Evolutionary conservation across 2,113 vertebrate genomes (phyloP).

Genomic region (Condylura cristata): DNA sequence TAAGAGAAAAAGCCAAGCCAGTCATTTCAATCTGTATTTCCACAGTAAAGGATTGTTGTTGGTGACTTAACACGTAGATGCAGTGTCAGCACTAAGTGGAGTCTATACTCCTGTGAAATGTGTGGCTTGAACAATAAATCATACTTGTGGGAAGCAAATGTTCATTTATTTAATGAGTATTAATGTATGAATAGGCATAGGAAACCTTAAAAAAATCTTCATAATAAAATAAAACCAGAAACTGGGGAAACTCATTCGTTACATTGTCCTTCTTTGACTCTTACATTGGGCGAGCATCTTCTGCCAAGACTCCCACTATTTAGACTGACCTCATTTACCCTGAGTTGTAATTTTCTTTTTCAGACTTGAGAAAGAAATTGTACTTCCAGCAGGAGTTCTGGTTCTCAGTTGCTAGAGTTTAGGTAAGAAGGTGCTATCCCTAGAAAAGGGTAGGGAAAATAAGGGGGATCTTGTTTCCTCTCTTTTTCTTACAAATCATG

Average conservation of each 20-base stretch:
- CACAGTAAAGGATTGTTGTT: background rate
- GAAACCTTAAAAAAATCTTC: background rate
- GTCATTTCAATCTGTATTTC: background rate
- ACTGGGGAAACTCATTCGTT: background rate
- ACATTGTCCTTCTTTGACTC: background rate
- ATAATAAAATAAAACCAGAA: constrained; percentile 15
- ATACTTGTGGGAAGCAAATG: background rate
- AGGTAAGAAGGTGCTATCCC: background rate
- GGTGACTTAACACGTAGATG: background rate
- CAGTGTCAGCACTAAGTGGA: background rate
- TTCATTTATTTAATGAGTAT: constrained; percentile 32
- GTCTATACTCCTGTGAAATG: background rate
- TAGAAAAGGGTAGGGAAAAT: background rate
- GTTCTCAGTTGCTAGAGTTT: background rate
- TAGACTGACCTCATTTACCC: background rate
- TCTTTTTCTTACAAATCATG: background rate
- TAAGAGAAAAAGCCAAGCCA: background rate
- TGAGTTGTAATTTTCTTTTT: background rate
- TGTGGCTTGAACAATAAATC: background rate
- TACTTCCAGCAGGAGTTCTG: background rate
- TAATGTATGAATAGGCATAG: background rate
- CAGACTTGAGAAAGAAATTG: background rate
- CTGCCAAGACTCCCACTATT: background rate
- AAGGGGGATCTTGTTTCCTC: background rate
- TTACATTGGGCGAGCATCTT: background rate